phyloP scores from a whole-genome alignment of 2,113 vertebrate genomes.

The Phasianus colchicus region DNA sequence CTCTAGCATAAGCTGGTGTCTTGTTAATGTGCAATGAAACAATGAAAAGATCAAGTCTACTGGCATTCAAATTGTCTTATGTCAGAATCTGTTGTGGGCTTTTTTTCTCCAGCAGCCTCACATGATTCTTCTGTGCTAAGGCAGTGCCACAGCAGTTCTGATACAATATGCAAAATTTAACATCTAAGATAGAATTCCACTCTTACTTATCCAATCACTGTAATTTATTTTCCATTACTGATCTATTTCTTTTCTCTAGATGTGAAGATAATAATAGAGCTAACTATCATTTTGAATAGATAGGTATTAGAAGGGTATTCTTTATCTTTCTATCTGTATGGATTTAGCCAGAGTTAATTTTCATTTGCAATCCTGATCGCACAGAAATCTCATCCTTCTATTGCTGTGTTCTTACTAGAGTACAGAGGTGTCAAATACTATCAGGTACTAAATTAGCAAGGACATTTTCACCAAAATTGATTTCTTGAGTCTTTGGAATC shows the following conservation, averaged over 20 bases:
- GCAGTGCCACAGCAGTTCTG: neutral
- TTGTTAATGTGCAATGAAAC: slow-evolving; percentile 38
- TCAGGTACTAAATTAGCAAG: slow-evolving; percentile 79
- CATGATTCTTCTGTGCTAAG: neutral
- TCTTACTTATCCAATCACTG: neutral
- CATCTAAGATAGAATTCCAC: neutral
- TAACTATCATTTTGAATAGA: slow-evolving; percentile 16
- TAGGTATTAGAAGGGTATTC: slow-evolving; percentile 12
- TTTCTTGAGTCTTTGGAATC: slow-evolving; percentile 79
- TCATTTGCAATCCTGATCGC: slow-evolving; percentile 12
- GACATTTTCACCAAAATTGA: slow-evolving; percentile 83
- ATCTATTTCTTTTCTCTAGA: slow-evolving; percentile 24
- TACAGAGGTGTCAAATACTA: slow-evolving; percentile 68
- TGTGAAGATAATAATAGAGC: neutral
- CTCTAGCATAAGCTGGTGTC: slow-evolving; percentile 13
- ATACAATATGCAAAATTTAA: neutral
- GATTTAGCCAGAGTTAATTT: slow-evolving; percentile 46
- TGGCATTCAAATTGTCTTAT: neutral
- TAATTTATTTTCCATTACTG: slow-evolving; percentile 21
- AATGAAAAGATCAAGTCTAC: neutral
- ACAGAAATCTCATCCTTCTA: slow-evolving; percentile 10
- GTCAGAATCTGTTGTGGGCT: neutral
- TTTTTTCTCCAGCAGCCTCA: neutral
- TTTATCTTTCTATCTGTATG: slow-evolving; percentile 26
- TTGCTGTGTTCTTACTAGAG: slow-evolving; percentile 6